Conservation (phyloP, 2,797 vertebrate species). For the Oryzias sinensis region DNA sequence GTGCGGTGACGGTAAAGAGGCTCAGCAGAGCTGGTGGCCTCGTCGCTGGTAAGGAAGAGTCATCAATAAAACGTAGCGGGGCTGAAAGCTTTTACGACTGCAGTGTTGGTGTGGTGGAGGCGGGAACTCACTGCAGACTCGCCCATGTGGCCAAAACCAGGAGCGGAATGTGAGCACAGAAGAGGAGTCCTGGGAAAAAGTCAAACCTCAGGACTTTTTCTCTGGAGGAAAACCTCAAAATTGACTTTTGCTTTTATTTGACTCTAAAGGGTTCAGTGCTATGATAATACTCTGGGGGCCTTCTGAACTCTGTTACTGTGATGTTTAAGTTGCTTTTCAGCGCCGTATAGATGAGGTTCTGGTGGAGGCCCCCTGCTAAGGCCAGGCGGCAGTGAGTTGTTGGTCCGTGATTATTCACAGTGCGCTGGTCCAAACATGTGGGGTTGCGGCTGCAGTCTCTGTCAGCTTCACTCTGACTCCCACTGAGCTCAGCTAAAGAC, state of each 20-base stretch:
- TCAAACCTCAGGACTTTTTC: constrained; percentile 12
- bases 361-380: constrained; percentile 36
- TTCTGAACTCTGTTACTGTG: constrained; percentile 1
- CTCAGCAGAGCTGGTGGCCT: constrained; percentile 63
- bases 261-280: constrained; percentile 14
- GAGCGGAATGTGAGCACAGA: constrained; percentile 21
- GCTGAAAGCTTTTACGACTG: constrained; percentile 69
- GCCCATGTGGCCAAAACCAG: constrained; percentile 45
- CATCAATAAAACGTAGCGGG: constrained; percentile 67
- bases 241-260: constrained; percentile 31
- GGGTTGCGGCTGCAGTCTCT: constrained; percentile 65
- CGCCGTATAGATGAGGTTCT: constrained; percentile 14
- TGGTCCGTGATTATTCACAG: constrained; percentile 77
- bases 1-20: constrained; percentile 62
- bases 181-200: constrained; percentile 14
- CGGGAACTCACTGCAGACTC: constrained; percentile 48
- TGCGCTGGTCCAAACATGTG: constrained; percentile 60
- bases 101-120: constrained; percentile 32
- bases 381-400: constrained; percentile 31
- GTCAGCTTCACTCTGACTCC: constrained; percentile 47
- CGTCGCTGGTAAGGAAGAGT: constrained; percentile 67
- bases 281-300: constrained; percentile 4
- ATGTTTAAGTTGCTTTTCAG: constrained; percentile 18
- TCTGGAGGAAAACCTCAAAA: constrained; percentile 22
- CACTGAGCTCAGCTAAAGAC: constrained; percentile 22